phyloP scores from a whole-genome alignment of 2,113 vertebrate genomes.

The Cyanoliseus patagonus region DNA sequence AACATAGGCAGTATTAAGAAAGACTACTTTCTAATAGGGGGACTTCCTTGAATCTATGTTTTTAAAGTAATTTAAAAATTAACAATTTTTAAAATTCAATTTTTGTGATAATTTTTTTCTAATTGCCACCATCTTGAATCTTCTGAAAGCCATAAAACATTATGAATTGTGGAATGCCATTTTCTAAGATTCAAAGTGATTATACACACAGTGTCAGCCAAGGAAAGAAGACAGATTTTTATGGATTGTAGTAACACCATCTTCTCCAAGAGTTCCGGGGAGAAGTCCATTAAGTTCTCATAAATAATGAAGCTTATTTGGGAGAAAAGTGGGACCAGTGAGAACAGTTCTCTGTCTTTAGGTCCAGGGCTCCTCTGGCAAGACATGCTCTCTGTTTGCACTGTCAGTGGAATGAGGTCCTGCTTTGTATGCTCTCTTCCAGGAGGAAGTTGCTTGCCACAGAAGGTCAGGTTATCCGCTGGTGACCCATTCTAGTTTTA shows the following conservation, averaged over 20 bases:
- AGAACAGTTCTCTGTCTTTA: not conserved
- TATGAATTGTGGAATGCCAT: not conserved
- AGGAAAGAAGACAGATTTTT: not conserved
- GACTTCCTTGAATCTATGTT: not conserved
- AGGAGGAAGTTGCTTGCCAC: not conserved
- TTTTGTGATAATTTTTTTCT: not conserved
- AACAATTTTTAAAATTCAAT: not conserved
- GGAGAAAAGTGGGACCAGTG: not conserved
- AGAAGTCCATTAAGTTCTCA: not conserved
- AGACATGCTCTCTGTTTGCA: not conserved
- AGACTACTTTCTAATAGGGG: not conserved
- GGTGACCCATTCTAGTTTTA: not conserved
- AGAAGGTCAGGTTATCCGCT: not conserved
- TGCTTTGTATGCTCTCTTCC: not conserved
- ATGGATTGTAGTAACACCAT: not conserved
- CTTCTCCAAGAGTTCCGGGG: not conserved
- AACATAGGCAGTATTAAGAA: not conserved
- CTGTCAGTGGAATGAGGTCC: not conserved
- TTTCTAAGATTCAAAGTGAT: not conserved
- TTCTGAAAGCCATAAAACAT: not conserved
- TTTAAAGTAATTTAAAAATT: not conserved
- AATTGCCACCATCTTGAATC: not conserved
- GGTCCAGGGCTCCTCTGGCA: not conserved
- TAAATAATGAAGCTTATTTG: not conserved
- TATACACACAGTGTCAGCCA: not conserved